A percentile compares a stretch with the other conserved stretches of the same genome.
Evolutionary conservation across 2,113 vertebrate species (phyloP).

Genomic region (Plestiodon gilberti): DNA sequence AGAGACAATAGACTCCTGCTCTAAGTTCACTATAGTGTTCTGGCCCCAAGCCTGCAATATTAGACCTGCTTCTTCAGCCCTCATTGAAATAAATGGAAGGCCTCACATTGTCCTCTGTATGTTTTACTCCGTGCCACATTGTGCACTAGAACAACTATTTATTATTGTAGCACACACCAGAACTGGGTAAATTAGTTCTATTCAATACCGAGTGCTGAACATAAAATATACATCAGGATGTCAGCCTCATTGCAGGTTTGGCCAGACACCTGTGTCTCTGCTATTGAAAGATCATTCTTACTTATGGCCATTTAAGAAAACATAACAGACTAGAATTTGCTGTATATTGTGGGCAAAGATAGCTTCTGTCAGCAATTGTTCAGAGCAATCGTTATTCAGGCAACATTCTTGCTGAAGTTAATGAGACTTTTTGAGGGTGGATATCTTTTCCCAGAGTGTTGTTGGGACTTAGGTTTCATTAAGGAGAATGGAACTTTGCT

Average conservation of each 20-base stretch:
- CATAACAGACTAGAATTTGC: slow-evolving; percentile 41
- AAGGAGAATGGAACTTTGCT: neutral
- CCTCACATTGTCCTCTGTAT: neutral
- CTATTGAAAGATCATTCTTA: slow-evolving; percentile 45
- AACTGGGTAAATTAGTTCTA: slow-evolving; percentile 42
- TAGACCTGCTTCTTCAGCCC: slow-evolving; percentile 1
- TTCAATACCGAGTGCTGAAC: slow-evolving; percentile 39
- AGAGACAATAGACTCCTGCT: neutral
- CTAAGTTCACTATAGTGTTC: neutral
- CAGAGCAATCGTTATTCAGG: slow-evolving; percentile 38
- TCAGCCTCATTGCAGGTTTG: slow-evolving; percentile 30
- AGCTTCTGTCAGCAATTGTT: slow-evolving; percentile 39
- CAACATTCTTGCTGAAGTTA: slow-evolving; percentile 39
- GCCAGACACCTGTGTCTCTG: slow-evolving; percentile 36
- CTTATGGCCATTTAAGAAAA: slow-evolving; percentile 47
- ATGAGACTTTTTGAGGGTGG: slow-evolving; percentile 37
- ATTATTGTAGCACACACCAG: slow-evolving; percentile 30
- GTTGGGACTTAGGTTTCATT: slow-evolving; percentile 18
- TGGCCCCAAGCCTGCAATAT: neutral
- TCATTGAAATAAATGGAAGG: slow-evolving; percentile 27
- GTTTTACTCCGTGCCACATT: slow-evolving; percentile 23
- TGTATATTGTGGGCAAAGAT: slow-evolving; percentile 40
- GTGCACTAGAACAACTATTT: slow-evolving; percentile 35
- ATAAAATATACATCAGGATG: slow-evolving; percentile 45
- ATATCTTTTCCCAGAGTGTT: slow-evolving; percentile 31